Base-by-base conservation (phyloP, 2,797 vertebrate genomes). In the Crenichthys baileyi region DNA sequence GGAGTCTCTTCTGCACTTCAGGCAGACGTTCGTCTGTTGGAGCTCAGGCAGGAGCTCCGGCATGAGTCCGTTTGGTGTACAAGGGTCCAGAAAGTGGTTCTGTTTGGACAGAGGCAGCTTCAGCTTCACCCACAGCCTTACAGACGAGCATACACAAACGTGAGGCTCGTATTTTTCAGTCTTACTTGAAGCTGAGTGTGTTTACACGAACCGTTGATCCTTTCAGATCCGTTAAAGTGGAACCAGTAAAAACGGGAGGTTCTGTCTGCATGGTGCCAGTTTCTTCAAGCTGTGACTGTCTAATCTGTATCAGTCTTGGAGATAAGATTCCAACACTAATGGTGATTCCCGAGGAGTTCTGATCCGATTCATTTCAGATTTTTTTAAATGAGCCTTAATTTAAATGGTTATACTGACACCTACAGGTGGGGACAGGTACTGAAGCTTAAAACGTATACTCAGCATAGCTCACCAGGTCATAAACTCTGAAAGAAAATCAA, bases 111-210 rank as follows among this genome's bases (percentile, higher is more conserved):
- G 61, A 80, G 75, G 26, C 26, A 16, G 50, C 50, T 50, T 75
- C 48, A 61, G 56, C 71, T 70, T 86, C 87, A 88, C 86, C 79
- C 46, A 70, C 46, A 90, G 84, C 85, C 92, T 89, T 92, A 91
- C 16, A 74, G 63, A 76, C 3, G 41, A 70, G 68, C 0, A 7
- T 71, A 67, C 72, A 74, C 48, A 56, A 29, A 11, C 56, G 48
- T 24, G 36, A 4, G 36, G 36, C 11, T 26, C 4, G 5, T 4
- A 5, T 61, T 18, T 75, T 82, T 86, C 8, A 76, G 72, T 86
- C 73, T 87, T 85, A 88, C 84, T 89, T 90, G 83, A 92, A 90
- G 80, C 80, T 68, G 75, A 84, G 87, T 48, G 72, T 85, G 90
- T 93, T 92, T 91, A 92, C 89, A 39, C 22, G 1, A 39, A 22